Percentiles rank a stretch among this genome's conserved stretches.
Conservation (phyloP, 1,140 invertebrate species). For the Carposina sasakii region DNA sequence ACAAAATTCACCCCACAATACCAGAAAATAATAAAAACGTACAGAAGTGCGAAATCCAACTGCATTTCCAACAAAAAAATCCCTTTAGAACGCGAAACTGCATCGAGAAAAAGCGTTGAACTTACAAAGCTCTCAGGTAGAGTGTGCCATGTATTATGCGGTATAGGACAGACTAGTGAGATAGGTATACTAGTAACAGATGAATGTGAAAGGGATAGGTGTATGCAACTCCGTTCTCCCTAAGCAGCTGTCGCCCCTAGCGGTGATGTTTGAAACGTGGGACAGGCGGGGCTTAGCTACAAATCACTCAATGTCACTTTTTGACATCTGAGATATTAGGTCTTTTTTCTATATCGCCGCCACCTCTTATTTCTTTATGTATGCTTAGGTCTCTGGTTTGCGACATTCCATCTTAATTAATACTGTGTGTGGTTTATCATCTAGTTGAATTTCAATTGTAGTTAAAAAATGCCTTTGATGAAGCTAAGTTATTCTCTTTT, state of each 20-base stretch:
- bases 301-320: slow-evolving; percentile 74
- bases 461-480: too few species aligned
- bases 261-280: slow-evolving; percentile 73
- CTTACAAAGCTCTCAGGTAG: slow-evolving; percentile 70
- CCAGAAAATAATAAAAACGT: slow-evolving; percentile 22
- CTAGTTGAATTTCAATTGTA: too few species aligned
- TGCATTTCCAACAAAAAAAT: slow-evolving; percentile 48
- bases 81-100: slow-evolving; percentile 57
- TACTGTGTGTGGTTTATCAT: too few species aligned
- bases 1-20: slow-evolving; percentile 21
- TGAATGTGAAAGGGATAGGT: slow-evolving; percentile 47
- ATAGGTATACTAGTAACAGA: slow-evolving; percentile 33
- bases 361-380: slow-evolving; percentile 46
- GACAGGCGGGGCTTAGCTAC: slow-evolving; percentile 73
- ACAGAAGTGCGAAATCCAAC: slow-evolving; percentile 34
- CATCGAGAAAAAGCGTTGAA: slow-evolving; percentile 63
- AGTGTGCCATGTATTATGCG: slow-evolving; percentile 50
- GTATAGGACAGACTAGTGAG: slow-evolving; percentile 57
- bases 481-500: too few species aligned
- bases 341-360: slow-evolving; percentile 70
- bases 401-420: slow-evolving; percentile 16
- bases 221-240: slow-evolving; percentile 55
- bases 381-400: slow-evolving; percentile 19
- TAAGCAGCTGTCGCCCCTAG: slow-evolving; percentile 60
- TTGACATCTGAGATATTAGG: slow-evolving; percentile 74